These are phyloP conservation scores for Embiotoca jacksoni DNA, from an alignment of 2,113 vertebrate genomes.

Conservation along the genomic window DNA sequence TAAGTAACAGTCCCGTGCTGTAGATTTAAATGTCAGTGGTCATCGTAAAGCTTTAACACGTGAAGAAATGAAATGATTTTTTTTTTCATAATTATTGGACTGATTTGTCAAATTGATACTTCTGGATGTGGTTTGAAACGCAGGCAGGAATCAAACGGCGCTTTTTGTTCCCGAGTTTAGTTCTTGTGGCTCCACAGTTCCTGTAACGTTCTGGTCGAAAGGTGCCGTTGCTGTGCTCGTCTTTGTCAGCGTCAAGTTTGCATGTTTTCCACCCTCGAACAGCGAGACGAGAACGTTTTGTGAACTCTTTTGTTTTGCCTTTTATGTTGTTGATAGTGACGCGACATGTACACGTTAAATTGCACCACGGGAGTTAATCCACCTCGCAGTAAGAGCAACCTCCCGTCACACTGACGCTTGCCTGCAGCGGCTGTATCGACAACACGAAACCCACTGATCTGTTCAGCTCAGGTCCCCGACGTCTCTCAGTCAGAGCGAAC, in stretches of 20 bases:
- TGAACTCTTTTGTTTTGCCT: constrained; percentile 50
- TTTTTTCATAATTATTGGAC: too few relatives aligned
- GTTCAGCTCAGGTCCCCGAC: constrained; percentile 72
- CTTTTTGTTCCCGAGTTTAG: constrained; percentile 2
- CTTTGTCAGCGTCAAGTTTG: constrained; percentile 26
- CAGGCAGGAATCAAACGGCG: background rate
- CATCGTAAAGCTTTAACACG: too few relatives aligned
- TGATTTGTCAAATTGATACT: too few relatives aligned
- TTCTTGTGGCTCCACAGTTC: constrained; percentile 9
- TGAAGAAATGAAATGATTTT: too few relatives aligned
- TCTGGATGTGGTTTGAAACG: background rate
- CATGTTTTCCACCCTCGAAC: constrained; percentile 29
- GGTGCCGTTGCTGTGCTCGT: constrained; percentile 13
- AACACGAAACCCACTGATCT: constrained; percentile 62
- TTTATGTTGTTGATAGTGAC: constrained; percentile 47
- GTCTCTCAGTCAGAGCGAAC: constrained; percentile 50
- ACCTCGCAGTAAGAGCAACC: constrained; percentile 34
- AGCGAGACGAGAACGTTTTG: constrained; percentile 17
- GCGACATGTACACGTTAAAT: constrained; percentile 41
- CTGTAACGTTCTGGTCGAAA: background rate
- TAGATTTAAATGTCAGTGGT: too few relatives aligned
- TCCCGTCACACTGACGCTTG: constrained; percentile 33
- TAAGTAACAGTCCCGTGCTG: too few relatives aligned
- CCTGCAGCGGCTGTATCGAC: constrained; percentile 38
- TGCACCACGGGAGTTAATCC: constrained; percentile 27